A percentile compares a stretch with the other conserved stretches of the same genome.
phyloP scores from a whole-genome alignment of 2,113 vertebrate genomes.

The Chamaea fasciata region DNA sequence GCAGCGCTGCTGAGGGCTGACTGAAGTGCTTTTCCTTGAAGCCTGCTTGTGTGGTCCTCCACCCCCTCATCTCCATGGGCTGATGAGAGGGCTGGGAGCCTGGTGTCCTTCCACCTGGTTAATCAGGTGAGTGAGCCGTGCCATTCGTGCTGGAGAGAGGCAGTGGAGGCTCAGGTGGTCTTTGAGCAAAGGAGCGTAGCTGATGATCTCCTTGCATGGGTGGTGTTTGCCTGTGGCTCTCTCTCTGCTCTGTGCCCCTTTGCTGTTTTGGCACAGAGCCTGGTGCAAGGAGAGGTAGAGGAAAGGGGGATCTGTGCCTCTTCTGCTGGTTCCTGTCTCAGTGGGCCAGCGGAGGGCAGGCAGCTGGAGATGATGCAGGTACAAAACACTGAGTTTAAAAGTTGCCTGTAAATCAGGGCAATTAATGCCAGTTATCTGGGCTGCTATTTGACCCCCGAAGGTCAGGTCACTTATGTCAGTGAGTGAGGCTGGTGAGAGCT shows the following conservation, averaged over 20 bases:
- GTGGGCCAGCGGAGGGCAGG: background rate
- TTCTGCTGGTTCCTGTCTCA: background rate
- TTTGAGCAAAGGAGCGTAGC: background rate
- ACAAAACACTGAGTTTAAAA: background rate
- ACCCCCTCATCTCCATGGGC: background rate
- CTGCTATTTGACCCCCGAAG: fast-evolving
- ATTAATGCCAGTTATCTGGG: background rate
- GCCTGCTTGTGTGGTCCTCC: background rate
- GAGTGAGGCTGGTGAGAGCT: background rate
- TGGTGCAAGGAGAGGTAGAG: background rate
- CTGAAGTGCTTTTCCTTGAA: background rate
- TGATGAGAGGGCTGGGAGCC: background rate
- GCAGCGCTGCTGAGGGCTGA: fast-evolving
- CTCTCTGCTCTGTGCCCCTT: background rate
- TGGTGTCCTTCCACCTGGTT: fast-evolving
- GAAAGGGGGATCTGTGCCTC: background rate
- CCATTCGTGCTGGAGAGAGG: background rate
- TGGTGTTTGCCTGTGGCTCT: background rate
- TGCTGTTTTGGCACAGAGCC: background rate
- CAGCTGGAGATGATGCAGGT: fast-evolving
- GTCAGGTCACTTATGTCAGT: background rate
- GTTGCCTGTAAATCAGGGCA: background rate
- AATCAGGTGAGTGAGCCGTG: fast-evolving
- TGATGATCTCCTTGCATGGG: background rate
- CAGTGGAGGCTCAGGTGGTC: background rate